Percentiles rank a stretch among this genome's conserved stretches.
phyloP scores from a whole-genome alignment of 53 echinoderm and acorn worm species.

The Hippasteria phrygiana region DNA sequence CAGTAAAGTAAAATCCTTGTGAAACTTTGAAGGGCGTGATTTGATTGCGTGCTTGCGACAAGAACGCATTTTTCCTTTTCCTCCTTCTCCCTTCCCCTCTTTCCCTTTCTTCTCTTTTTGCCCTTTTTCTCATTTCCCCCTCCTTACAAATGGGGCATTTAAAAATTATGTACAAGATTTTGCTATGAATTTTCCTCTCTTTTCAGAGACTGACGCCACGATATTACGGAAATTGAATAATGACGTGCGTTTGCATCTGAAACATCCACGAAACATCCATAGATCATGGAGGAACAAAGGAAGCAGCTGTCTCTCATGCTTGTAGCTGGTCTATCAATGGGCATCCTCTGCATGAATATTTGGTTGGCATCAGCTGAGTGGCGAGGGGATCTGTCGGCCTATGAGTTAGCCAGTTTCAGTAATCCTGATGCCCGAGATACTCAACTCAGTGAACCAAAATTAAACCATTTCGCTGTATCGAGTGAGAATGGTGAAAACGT shows the following conservation, averaged over 20 bases:
- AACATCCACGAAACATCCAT: background rate
- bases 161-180: no score
- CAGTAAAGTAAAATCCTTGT: no score
- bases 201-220: no score
- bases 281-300: background rate
- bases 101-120: no score
- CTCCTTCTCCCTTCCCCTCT: no score
- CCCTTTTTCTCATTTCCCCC: no score
- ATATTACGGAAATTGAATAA: no score
- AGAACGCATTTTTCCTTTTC: no score
- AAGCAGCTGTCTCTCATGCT: background rate
- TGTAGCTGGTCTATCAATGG: background rate
- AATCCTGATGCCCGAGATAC: background rate
- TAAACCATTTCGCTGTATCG: conserved; percentile 23
- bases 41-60: no score
- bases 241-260: background rate
- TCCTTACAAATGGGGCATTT: no score
- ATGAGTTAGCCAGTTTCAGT: conserved; percentile 40
- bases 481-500: conserved; percentile 26
- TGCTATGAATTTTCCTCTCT: no score
- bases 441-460: background rate
- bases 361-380: conserved; percentile 21
- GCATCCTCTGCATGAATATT: background rate
- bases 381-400: conserved; percentile 31
- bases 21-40: no score